Evolutionary conservation across 2,113 vertebrate species (phyloP).

Genomic region (Spizaetus ornatus): DNA sequence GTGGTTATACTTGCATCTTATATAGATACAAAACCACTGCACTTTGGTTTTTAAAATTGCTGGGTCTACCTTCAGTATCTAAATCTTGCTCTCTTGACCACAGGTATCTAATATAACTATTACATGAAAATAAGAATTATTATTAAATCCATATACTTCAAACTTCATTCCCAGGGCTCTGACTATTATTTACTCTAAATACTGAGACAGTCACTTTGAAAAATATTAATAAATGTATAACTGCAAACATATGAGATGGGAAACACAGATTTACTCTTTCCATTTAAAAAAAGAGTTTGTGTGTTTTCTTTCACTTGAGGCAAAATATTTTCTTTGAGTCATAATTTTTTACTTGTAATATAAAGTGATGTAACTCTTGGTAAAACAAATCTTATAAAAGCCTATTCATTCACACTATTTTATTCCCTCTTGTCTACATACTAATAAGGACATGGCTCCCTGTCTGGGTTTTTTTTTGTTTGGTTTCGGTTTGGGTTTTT

Average conservation of each 20-base stretch:
- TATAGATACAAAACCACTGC: neutral
- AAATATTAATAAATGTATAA: constrained; percentile 44
- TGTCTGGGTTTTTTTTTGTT: neutral
- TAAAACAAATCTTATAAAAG: neutral
- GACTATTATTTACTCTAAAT: constrained; percentile 21
- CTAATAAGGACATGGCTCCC: neutral
- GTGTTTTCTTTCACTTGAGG: neutral
- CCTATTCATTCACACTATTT: neutral
- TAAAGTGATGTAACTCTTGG: neutral
- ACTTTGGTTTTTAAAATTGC: neutral
- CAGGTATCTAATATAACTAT: neutral
- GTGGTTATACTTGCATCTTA: neutral
- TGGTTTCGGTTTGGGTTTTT: neutral
- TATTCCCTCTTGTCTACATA: neutral
- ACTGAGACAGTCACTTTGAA: neutral
- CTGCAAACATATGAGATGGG: constrained; percentile 7
- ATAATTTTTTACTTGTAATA: neutral
- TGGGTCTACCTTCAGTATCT: neutral
- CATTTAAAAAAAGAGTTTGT: neutral
- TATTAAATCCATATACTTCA: neutral
- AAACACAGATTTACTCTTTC: neutral
- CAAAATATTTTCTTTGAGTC: neutral
- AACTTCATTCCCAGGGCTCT: neutral
- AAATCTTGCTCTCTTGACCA: neutral
- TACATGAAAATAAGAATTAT: neutral